These are phyloP conservation scores for Galerucella pusilla DNA, from an alignment of 2,888 invertebrate species.

Conservation along the genomic window DNA sequence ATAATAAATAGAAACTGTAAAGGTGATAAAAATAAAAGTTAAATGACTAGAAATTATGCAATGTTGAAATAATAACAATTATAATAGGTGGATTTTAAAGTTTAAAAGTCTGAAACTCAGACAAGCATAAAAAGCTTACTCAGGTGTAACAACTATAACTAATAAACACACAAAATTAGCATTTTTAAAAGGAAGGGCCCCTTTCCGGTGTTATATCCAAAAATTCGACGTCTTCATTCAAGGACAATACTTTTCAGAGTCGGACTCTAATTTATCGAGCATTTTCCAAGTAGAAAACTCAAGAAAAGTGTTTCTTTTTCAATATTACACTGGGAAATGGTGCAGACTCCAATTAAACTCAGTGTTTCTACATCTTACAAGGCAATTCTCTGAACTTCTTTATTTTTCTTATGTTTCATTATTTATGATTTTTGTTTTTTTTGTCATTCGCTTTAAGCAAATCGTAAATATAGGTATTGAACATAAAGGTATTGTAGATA, in stretches of 20 bases:
- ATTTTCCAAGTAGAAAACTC: background rate
- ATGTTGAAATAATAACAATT: slow-evolving; percentile 27
- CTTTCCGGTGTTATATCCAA: slow-evolving; percentile 41
- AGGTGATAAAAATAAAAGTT: slow-evolving; percentile 24
- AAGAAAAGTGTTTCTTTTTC: no score
- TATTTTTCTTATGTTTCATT: background rate
- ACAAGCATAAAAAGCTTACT: slow-evolving; percentile 36
- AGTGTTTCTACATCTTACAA: no score
- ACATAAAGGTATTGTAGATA: background rate
- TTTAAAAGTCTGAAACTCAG: slow-evolving; percentile 42
- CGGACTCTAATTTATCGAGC: background rate
- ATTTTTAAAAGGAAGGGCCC: slow-evolving; percentile 45
- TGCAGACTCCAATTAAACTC: no score
- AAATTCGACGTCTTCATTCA: slow-evolving; percentile 36
- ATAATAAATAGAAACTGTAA: slow-evolving; percentile 14
- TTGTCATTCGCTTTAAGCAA: background rate
- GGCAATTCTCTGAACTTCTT: no score
- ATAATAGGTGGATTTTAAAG: slow-evolving; percentile 36
- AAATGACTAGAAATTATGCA: slow-evolving; percentile 27
- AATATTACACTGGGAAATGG: no score
- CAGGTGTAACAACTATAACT: slow-evolving; percentile 42
- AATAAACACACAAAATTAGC: slow-evolving; percentile 33
- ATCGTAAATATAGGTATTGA: background rate
- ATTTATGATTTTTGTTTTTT: background rate
- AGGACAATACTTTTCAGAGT: slow-evolving; percentile 24